Conservation (phyloP, 2,797 vertebrate genomes). For the Sparus aurata region DNA sequence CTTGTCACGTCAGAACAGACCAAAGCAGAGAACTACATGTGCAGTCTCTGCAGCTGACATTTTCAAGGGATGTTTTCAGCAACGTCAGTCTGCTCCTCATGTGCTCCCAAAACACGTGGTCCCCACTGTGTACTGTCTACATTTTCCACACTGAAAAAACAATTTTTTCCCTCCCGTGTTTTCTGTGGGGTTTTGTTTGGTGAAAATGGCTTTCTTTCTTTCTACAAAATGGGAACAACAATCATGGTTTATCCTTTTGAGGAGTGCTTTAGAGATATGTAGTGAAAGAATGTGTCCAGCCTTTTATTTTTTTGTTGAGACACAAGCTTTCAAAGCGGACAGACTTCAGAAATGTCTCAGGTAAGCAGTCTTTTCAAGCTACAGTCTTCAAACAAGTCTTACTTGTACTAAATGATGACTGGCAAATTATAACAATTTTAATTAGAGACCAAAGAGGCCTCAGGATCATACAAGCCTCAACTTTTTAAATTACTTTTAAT, state of each 20-base stretch:
- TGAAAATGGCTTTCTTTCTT: constrained; percentile 15
- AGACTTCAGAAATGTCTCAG: constrained; percentile 15
- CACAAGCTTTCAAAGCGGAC: constrained; percentile 10
- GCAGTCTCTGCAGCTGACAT: neutral
- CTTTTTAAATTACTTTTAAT: neutral
- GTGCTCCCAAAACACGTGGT: neutral
- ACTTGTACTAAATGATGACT: neutral
- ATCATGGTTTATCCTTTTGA: constrained; percentile 27
- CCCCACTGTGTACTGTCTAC: neutral
- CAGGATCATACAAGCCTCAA: neutral
- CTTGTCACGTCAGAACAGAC: neutral
- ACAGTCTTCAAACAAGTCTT: neutral
- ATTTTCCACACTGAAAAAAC: constrained; percentile 26
- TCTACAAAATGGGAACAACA: constrained; percentile 29
- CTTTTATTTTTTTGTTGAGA: neutral
- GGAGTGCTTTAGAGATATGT: constrained; percentile 8
- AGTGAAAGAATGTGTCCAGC: neutral
- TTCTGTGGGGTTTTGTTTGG: constrained; percentile 31
- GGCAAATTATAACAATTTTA: neutral
- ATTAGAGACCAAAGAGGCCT: neutral
- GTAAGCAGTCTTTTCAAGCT: neutral
- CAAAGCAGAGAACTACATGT: neutral
- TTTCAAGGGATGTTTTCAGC: neutral
- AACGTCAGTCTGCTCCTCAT: neutral
- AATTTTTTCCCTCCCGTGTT: neutral